These are phyloP conservation scores for Petrocephalus zakoni DNA, from an alignment of 2,113 vertebrate genomes.

Conservation along the genomic window DNA sequence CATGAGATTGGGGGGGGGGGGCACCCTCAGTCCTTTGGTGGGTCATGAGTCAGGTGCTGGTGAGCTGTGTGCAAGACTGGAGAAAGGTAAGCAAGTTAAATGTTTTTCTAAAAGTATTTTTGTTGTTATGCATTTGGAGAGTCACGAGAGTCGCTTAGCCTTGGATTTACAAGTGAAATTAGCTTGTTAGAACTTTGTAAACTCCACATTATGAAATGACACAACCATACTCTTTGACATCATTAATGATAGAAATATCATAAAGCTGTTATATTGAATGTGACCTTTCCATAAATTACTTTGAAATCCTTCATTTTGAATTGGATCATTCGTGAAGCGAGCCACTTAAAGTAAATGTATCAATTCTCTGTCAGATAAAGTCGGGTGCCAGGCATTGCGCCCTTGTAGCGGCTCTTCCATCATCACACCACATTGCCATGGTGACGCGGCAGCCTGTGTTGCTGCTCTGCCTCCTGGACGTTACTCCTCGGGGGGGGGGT, in stretches of 20 bases:
- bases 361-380: not conserved
- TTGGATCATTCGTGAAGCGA: not conserved
- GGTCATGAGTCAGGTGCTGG: not conserved
- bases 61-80: not conserved
- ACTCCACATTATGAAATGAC: not conserved
- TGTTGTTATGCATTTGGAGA: not conserved
- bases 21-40: not conserved
- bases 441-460: not conserved
- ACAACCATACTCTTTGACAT: not conserved
- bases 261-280: not conserved
- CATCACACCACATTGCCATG: constrained; percentile 11
- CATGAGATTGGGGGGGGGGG: not conserved
- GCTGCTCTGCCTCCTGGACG: not conserved
- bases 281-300: not conserved
- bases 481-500: not conserved
- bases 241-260: not conserved
- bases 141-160: not conserved
- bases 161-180: not conserved
- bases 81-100: not conserved
- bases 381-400: not conserved
- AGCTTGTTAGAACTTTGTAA: not conserved
- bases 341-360: not conserved
- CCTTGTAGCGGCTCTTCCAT: not conserved
- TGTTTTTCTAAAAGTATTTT: not conserved
- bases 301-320: not conserved